A percentile compares a stretch with the other conserved stretches of the same genome.
Conservation (phyloP, 2,113 vertebrate species). For the Centropristis striata region DNA sequence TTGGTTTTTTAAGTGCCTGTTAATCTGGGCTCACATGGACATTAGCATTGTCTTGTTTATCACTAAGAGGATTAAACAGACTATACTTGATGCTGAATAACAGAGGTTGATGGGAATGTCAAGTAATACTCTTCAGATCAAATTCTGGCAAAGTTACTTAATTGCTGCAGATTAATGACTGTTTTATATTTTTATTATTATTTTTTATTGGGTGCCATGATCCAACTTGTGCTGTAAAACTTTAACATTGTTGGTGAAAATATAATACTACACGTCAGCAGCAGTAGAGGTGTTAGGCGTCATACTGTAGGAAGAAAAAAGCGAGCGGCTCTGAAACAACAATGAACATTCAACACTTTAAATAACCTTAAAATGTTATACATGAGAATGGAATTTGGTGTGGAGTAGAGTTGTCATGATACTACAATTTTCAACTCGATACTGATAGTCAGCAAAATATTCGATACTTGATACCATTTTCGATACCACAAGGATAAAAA, state of each 20-base stretch:
- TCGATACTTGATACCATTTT: no score
- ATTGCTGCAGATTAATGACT: background rate
- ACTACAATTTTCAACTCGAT: no score
- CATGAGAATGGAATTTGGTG: no score
- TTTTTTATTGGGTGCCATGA: background rate
- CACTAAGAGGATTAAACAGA: conserved; percentile 49
- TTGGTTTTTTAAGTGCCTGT: conserved; percentile 57
- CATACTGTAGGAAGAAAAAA: no score
- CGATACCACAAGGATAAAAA: no score
- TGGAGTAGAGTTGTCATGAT: no score
- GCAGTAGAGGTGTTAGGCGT: background rate
- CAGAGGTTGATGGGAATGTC: background rate
- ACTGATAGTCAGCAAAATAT: no score
- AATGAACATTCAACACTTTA: no score
- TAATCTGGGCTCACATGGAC: conserved; percentile 65
- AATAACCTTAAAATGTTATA: no score
- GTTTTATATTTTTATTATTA: no score
- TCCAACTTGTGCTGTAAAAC: background rate
- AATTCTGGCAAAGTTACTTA: background rate
- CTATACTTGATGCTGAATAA: conserved; percentile 18
- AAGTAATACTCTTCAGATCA: background rate
- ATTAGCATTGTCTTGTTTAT: conserved; percentile 61
- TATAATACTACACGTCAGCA: background rate
- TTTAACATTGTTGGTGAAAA: background rate
- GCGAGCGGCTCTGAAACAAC: no score